Conservation (phyloP, 2,113 vertebrate genomes). For the Ceyx margarethae region DNA sequence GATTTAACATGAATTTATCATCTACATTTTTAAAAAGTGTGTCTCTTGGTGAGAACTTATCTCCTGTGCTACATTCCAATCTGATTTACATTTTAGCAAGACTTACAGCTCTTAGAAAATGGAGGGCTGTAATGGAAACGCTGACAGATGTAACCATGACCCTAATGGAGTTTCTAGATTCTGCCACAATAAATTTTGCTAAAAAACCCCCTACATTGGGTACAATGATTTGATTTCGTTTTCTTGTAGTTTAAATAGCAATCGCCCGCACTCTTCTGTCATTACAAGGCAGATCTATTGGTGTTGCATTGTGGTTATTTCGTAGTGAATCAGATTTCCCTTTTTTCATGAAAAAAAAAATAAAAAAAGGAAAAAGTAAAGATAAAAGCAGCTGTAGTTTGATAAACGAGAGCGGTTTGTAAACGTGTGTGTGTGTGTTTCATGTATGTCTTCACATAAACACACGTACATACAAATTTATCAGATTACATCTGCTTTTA, state of each 20-base stretch:
- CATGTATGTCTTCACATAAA: constrained; percentile 67
- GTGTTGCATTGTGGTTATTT: constrained; percentile 21
- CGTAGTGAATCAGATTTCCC: not conserved
- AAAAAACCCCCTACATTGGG: not conserved
- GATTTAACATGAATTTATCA: constrained; percentile 49
- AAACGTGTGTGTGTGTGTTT: constrained; percentile 33
- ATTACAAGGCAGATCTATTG: constrained; percentile 23
- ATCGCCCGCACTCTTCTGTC: constrained; percentile 7
- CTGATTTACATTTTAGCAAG: constrained; percentile 47
- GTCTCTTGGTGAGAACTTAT: constrained; percentile 45
- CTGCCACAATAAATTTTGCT: constrained; percentile 6
- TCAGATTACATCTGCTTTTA: constrained; percentile 81
- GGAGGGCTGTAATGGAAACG: constrained; percentile 3
- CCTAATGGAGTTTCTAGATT: constrained; percentile 44
- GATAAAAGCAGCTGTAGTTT: constrained; percentile 39
- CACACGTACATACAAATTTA: constrained; percentile 63
- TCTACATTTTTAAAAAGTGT: constrained; percentile 40
- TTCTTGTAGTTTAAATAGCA: not conserved
- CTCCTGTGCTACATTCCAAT: constrained; percentile 34
- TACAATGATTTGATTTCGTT: constrained; percentile 5
- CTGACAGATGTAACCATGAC: constrained; percentile 44
- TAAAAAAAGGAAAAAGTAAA: not conserved
- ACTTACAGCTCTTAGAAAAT: constrained; percentile 31
- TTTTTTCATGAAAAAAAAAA: not conserved
- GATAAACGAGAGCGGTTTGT: constrained; percentile 54